Evolutionary conservation across 2,797 vertebrate species (phyloP).

Genomic region (Halcyon smyrnensis): DNA sequence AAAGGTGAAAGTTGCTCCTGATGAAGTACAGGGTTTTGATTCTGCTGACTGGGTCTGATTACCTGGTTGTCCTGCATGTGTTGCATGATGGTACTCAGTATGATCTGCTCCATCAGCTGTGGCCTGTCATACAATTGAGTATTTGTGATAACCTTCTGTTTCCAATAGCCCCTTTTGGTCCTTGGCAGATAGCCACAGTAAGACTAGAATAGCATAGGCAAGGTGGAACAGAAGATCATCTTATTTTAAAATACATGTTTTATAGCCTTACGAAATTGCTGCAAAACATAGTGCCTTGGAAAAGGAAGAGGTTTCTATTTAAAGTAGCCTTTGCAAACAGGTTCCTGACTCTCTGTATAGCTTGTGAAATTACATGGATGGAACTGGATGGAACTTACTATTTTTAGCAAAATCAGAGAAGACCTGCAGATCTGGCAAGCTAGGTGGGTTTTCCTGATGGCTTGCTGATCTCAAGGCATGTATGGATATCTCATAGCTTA

Average conservation of each 20-base stretch:
- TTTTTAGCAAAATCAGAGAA: conserved; percentile 62
- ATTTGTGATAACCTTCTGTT: neutral
- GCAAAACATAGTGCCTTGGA: conserved; percentile 15
- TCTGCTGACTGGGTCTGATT: too few species aligned
- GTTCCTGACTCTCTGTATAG: neutral
- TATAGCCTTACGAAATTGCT: conserved; percentile 25
- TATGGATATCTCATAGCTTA: conserved; percentile 64
- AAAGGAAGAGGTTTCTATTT: conserved; percentile 30
- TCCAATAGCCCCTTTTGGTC: neutral
- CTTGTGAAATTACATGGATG: neutral
- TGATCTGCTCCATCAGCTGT: too few species aligned
- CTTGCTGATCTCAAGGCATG: conserved; percentile 47
- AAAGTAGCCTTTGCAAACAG: conserved; percentile 42
- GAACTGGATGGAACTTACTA: conserved; percentile 33
- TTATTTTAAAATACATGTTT: neutral
- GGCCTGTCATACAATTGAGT: neutral
- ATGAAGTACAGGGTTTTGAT: too few species aligned
- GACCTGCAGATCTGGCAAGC: conserved; percentile 41
- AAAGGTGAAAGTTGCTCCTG: too few species aligned
- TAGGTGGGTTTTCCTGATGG: conserved; percentile 62
- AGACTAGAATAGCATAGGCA: neutral
- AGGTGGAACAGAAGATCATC: neutral
- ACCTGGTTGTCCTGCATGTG: too few species aligned
- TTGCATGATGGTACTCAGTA: too few species aligned
- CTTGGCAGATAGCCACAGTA: neutral